Percentiles rank a stretch among this genome's conserved stretches.
phyloP scores from a whole-genome alignment of 2,888 invertebrate genomes.

The Opisthograptis luteolata region DNA sequence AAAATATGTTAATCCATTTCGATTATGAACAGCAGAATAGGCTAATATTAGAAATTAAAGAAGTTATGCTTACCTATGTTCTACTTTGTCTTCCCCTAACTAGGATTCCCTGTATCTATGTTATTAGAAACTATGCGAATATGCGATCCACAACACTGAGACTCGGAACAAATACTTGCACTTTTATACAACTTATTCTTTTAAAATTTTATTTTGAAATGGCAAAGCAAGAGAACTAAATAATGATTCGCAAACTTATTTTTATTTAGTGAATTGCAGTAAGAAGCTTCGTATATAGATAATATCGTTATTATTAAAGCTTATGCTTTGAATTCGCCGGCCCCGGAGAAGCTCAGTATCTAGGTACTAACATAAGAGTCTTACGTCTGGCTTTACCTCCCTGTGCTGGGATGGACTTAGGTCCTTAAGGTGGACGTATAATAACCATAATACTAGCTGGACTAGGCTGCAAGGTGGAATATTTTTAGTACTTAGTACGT shows the following conservation, averaged over 20 bases:
- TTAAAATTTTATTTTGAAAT: not conserved
- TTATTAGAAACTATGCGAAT: too few species aligned
- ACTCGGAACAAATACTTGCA: too few species aligned
- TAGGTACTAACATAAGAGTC: constrained; percentile 51
- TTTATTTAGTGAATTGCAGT: constrained; percentile 35
- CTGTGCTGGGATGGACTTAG: constrained; percentile 27
- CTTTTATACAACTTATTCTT: too few species aligned
- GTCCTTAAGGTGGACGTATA: constrained; percentile 13
- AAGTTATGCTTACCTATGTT: too few species aligned
- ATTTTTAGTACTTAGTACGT: constrained; percentile 5
- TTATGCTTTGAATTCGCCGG: constrained; percentile 49
- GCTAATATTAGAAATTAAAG: too few species aligned
- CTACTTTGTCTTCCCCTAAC: too few species aligned
- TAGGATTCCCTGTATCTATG: too few species aligned
- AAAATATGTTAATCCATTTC: too few species aligned
- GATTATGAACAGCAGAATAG: too few species aligned
- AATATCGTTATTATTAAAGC: too few species aligned
- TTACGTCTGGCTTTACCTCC: constrained; percentile 52
- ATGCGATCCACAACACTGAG: too few species aligned
- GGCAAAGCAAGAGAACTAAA: constrained; percentile 22
- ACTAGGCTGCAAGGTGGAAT: constrained; percentile 1
- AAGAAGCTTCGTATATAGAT: constrained; percentile 34
- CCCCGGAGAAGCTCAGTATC: constrained; percentile 45
- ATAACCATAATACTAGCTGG: constrained; percentile 5
- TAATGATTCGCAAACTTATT: constrained; percentile 16